Evolutionary conservation across 2,888 invertebrate genomes (phyloP).

Genomic region (Odontomyia ornata): DNA sequence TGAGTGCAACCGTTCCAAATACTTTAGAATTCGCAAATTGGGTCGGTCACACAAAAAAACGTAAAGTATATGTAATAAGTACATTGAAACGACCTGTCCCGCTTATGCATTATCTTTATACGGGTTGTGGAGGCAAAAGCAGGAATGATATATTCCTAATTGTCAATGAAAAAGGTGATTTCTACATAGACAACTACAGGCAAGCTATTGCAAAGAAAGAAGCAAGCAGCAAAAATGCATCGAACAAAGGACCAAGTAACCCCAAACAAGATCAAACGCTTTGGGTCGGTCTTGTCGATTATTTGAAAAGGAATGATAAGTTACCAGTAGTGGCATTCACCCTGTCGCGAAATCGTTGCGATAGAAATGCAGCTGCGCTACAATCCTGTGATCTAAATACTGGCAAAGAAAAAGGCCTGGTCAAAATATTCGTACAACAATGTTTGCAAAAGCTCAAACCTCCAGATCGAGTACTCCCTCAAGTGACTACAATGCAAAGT

Average conservation of each 20-base stretch:
- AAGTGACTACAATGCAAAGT: slow-evolving; percentile 76
- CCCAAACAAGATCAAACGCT: slow-evolving; percentile 77
- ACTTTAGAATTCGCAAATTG: slow-evolving; percentile 94
- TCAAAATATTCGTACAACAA: slow-evolving; percentile 85
- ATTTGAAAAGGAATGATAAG: slow-evolving; percentile 81
- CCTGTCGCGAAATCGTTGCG: slow-evolving; percentile 76
- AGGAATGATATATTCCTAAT: slow-evolving; percentile 81
- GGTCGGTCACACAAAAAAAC: slow-evolving; percentile 87
- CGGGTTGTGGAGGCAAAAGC: slow-evolving; percentile 73
- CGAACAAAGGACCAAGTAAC: slow-evolving; percentile 17
- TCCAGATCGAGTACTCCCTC: slow-evolving; percentile 88
- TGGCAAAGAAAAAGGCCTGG: slow-evolving; percentile 82
- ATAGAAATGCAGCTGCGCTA: slow-evolving; percentile 69
- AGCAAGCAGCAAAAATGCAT: slow-evolving; percentile 22
- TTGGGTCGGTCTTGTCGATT: slow-evolving; percentile 84
- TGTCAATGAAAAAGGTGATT: slow-evolving; percentile 80
- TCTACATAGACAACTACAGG: slow-evolving; percentile 71
- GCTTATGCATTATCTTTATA: slow-evolving; percentile 91
- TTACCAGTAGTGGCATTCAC: slow-evolving; percentile 95
- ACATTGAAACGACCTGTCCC: slow-evolving; percentile 95
- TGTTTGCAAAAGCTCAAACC: slow-evolving; percentile 85
- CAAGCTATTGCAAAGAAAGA: slow-evolving; percentile 44
- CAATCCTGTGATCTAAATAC: slow-evolving; percentile 82
- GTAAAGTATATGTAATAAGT: slow-evolving; percentile 91
- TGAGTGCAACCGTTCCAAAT: slow-evolving; percentile 98